phyloP scores from a whole-genome alignment of 2,113 vertebrate genomes.

The Neogobius melanostomus region DNA sequence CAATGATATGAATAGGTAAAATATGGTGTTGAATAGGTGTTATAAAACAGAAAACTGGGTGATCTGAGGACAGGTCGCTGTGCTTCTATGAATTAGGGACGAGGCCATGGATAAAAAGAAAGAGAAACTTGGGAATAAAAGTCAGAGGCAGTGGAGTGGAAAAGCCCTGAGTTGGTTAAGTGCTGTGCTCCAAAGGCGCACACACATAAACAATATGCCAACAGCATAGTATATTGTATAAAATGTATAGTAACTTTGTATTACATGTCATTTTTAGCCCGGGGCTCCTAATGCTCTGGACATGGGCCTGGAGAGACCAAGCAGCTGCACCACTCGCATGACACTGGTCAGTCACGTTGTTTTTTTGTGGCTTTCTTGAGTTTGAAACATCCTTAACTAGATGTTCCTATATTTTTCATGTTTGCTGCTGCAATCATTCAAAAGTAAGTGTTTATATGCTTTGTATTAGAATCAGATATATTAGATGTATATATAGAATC shows the following conservation, averaged over 20 bases:
- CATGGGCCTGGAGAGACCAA: constrained; percentile 79
- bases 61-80: constrained; percentile 31
- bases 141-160: constrained; percentile 57
- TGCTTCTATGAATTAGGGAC: constrained; percentile 64
- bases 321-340: constrained; percentile 59
- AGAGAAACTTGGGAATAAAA: constrained; percentile 60
- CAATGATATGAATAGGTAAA: not conserved
- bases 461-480: no score
- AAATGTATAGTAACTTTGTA: not conserved
- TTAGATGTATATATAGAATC: not conserved
- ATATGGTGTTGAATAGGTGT: not conserved
- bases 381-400: not conserved
- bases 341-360: constrained; percentile 79
- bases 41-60: not conserved
- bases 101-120: constrained; percentile 51
- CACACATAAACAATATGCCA: constrained; percentile 9
- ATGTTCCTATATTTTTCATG: constrained; percentile 1
- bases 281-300: constrained; percentile 81
- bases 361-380: not conserved
- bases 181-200: constrained; percentile 42
- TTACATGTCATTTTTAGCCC: constrained; percentile 69
- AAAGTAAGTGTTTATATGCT: constrained; percentile 50
- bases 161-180: constrained; percentile 50
- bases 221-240: not conserved
- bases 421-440: constrained; percentile 35